These are phyloP conservation scores for Colaptes auratus DNA, from an alignment of 2,113 vertebrate genomes.

Conservation along the genomic window DNA sequence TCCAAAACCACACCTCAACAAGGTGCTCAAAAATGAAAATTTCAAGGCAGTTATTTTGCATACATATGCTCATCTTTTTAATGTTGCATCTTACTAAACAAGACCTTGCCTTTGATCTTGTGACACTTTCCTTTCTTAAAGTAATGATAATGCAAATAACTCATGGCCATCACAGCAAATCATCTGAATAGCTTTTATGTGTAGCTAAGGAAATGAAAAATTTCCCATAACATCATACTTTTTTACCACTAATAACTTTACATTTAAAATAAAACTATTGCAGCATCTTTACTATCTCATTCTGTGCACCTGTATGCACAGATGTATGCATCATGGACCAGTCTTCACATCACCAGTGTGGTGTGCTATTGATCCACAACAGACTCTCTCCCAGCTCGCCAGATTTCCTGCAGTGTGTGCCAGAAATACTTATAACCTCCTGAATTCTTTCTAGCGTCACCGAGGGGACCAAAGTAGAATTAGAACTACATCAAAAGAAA, in stretches of 20 bases:
- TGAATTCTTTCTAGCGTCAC: background rate
- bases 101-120: background rate
- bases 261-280: background rate
- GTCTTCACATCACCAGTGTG: background rate
- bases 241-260: background rate
- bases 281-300: background rate
- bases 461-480: background rate
- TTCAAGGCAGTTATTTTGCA: background rate
- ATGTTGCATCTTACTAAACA: background rate
- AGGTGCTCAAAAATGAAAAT: background rate
- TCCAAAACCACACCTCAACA: background rate
- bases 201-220: background rate
- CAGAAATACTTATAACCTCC: background rate
- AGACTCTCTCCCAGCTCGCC: background rate
- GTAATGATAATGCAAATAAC: background rate
- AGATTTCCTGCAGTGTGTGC: background rate
- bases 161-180: background rate
- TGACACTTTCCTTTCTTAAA: background rate
- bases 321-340: background rate
- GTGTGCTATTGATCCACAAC: background rate
- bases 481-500: background rate
- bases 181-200: background rate
- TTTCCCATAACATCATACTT: background rate
- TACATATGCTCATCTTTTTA: background rate
- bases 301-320: background rate